These are phyloP conservation scores for Lepus timidus DNA, from an alignment of 2,113 vertebrate genomes.

Conservation along the genomic window DNA sequence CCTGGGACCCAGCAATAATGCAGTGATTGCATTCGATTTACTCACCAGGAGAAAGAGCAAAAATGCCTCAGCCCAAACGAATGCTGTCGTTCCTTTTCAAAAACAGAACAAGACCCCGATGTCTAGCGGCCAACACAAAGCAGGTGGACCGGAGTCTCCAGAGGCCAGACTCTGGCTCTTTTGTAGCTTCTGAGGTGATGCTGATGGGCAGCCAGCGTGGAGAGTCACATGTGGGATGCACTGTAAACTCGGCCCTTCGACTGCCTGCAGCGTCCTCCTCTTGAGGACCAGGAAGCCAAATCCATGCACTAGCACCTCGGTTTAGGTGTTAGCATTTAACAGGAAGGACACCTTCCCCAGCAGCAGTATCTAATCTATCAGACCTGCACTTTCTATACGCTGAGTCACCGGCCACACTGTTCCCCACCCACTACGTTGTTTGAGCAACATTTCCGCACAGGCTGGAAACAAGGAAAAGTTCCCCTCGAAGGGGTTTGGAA, in stretches of 20 bases:
- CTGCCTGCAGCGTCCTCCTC: background rate
- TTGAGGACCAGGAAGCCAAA: background rate
- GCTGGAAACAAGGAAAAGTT: too few species aligned
- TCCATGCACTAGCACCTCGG: background rate
- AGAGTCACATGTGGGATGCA: background rate
- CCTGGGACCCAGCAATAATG: background rate
- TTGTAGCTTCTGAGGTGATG: background rate
- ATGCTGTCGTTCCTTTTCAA: background rate
- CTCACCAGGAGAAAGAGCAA: background rate
- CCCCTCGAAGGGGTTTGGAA: background rate
- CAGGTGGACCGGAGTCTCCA: background rate
- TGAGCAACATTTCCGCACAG: background rate
- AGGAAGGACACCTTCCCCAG: too few species aligned
- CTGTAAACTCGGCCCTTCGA: background rate
- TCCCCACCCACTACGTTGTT: rapidly evolving
- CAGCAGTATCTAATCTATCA: background rate
- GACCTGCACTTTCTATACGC: background rate
- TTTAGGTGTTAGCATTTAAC: background rate
- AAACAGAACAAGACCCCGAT: background rate
- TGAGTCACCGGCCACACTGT: background rate
- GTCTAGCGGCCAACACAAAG: background rate
- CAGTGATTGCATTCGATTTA: background rate
- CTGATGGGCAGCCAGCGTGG: background rate
- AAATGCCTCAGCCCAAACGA: background rate
- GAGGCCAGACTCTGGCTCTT: background rate